Conservation (phyloP, 2,113 vertebrate genomes). For the Toxostoma redivivum region DNA sequence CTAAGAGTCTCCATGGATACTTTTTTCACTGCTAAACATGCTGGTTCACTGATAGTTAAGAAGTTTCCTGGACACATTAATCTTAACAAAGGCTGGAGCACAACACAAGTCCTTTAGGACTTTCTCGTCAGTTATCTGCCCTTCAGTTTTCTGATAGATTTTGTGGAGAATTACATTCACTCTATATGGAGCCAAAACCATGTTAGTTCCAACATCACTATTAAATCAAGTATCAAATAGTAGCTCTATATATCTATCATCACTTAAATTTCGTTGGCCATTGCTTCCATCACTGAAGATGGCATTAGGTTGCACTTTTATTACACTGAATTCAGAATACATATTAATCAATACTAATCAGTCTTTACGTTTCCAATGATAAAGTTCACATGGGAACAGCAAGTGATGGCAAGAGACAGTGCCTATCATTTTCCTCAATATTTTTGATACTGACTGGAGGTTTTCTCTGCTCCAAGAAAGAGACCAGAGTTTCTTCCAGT, state of each 20-base stretch:
- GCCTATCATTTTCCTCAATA: background rate
- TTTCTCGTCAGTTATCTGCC: background rate
- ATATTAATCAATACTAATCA: background rate
- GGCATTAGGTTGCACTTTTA: background rate
- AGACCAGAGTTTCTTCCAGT: background rate
- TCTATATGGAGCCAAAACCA: background rate
- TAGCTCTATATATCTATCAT: background rate
- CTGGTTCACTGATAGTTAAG: background rate
- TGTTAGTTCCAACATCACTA: background rate
- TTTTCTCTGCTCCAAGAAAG: background rate
- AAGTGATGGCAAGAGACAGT: background rate
- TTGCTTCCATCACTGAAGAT: background rate
- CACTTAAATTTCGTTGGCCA: background rate
- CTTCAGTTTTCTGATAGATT: background rate
- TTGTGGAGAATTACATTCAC: background rate
- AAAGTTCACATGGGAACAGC: background rate
- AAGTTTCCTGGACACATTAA: background rate
- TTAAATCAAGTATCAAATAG: background rate
- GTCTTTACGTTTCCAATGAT: background rate
- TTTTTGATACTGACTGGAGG: background rate
- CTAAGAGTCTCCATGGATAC: background rate
- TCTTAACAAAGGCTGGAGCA: background rate
- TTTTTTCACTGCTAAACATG: background rate
- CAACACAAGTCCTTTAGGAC: background rate
- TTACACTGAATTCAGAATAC: background rate